Percentiles rank a stretch among this genome's conserved stretches.
Conservation (phyloP, 2,113 vertebrate genomes). For the Eupsittula cactorum region DNA sequence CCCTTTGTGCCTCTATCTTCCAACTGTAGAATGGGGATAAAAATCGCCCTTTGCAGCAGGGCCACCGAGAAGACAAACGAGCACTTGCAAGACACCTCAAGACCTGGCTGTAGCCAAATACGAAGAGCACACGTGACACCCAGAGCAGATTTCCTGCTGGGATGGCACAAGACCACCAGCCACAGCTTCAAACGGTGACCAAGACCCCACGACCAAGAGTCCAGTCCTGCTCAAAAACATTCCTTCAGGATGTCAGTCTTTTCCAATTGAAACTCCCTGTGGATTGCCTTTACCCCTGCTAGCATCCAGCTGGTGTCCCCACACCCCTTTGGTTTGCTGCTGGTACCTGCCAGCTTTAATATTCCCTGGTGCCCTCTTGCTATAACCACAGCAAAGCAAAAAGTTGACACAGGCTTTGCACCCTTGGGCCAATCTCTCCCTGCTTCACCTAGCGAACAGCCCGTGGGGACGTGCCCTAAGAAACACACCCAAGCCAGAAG, state of each 20-base stretch:
- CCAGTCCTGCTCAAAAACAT: not conserved
- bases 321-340: not conserved
- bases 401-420: not conserved
- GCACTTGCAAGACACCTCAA: not conserved
- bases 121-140: not conserved
- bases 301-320: not conserved
- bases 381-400: not conserved
- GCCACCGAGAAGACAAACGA: not conserved
- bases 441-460: not conserved
- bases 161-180: not conserved
- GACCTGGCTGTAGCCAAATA: not conserved
- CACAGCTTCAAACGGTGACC: not conserved
- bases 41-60: not conserved
- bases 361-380: not conserved
- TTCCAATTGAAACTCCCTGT: not conserved
- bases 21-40: not conserved
- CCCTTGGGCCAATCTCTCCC: not conserved
- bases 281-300: not conserved
- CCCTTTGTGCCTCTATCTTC: not conserved
- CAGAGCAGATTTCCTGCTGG: not conserved
- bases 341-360: not conserved
- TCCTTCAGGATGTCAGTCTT: not conserved
- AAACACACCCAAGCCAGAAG: not conserved
- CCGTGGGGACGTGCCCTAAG: accelerated
- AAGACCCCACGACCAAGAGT: not conserved